Conservation (phyloP, 1,140 invertebrate species). For the Protaetia brevitarsis region DNA sequence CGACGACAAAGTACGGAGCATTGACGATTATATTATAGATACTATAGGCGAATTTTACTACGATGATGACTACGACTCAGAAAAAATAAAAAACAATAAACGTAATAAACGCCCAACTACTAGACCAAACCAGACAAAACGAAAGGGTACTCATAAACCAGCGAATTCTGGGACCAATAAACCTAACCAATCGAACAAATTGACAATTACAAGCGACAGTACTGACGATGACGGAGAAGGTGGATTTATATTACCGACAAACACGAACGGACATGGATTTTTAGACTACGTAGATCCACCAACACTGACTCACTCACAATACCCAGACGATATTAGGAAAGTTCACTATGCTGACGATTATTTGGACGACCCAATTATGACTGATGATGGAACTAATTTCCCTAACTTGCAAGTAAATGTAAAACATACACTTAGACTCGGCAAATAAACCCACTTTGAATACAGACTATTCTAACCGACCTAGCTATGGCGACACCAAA, state of each 20-base stretch:
- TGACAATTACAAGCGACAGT: too few relatives aligned
- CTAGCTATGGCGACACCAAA: constrained; percentile 16
- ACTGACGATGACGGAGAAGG: background rate
- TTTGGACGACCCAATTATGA: constrained; percentile 21
- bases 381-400: background rate
- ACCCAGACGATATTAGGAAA: constrained; percentile 28
- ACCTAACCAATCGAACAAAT: background rate
- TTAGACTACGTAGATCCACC: constrained; percentile 4
- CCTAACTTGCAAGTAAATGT: constrained; percentile 41
- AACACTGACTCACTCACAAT: constrained; percentile 23
- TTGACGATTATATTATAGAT: constrained; percentile 14
- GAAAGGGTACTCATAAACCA: background rate
- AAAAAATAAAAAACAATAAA: background rate
- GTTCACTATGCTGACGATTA: constrained; percentile 28
- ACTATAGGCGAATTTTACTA: constrained; percentile 1
- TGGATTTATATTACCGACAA: background rate
- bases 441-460: constrained; percentile 13
- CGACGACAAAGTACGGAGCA: background rate
- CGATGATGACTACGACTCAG: constrained; percentile 7
- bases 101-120: background rate
- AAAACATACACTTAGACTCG: constrained; percentile 40
- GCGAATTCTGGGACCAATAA: background rate
- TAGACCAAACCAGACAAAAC: background rate
- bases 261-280: background rate
- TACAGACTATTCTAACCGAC: constrained; percentile 11